Conservation (phyloP, 2,797 vertebrate species). For the Heterohyrax brucei region DNA sequence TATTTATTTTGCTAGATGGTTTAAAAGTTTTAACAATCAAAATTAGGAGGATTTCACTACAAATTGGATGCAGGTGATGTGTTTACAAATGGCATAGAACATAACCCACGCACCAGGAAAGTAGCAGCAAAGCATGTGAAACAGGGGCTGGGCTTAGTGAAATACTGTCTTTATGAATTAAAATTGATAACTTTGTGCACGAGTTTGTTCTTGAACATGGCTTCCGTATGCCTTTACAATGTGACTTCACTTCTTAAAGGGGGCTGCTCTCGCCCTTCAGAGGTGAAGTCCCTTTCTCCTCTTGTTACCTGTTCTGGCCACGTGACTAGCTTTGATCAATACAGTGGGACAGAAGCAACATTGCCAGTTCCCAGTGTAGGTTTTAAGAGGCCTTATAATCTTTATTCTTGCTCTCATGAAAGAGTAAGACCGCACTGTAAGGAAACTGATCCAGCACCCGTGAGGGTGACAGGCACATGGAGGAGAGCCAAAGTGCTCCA, state of each 20-base stretch:
- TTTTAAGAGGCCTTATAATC: background rate
- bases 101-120: background rate
- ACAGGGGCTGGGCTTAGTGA: background rate
- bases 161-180: background rate
- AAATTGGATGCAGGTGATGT: background rate
- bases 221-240: background rate
- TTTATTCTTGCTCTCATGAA: constrained; percentile 30
- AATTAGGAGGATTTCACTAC: background rate
- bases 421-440: background rate
- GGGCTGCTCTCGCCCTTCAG: background rate
- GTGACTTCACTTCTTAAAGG: background rate
- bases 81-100: background rate
- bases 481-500: background rate
- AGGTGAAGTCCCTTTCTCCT: background rate
- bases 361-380: background rate
- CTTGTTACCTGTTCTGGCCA: background rate
- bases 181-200: background rate
- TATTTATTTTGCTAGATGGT: constrained; percentile 69
- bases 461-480: background rate
- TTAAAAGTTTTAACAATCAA: constrained; percentile 72
- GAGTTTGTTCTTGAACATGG: background rate
- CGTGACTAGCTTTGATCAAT: background rate
- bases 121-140: background rate
- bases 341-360: background rate
- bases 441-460: background rate